Evolutionary conservation across 92 coral and sea anemone species (phyloP), one percentile per base, ranked within the genome.

Genomic region (Porites divaricata): DNA sequence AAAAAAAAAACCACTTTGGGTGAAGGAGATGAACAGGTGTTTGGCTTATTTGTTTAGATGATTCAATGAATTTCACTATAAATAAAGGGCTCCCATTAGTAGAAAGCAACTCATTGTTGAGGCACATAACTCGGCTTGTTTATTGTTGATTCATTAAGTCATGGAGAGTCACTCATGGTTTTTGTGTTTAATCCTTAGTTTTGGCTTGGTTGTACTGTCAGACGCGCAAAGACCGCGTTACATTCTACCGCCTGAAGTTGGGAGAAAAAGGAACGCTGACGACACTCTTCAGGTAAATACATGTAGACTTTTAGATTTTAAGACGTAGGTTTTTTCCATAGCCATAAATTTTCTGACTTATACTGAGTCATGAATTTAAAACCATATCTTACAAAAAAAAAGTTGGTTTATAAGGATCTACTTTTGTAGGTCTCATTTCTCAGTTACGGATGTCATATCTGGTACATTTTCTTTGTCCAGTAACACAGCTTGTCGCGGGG

Each of bases 251-350:
- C 0, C 28, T 13, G 67, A 68, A 53, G 2, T 49, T 19, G 66
- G 61, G 21, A 26, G 67, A 14, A 77, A 77, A 17, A 25, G 56
- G 1, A 56, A 19, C 26, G 35, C 26, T 9, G n/a, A 72, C 9
- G 76, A 50, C 76, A 61, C n/a, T 19, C 51, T 51, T 50, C 50
- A 21, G 76, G 76, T 72, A 72, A 1, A n/a, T n/a, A n/a, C n/a
- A n/a, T n/a, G 8, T 65, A 65, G 10, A 2, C 6, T 51, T 0
- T 6, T n/a, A n/a, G 7, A 11, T 51, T 51, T 51, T 6, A 1
- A 51, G 56, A 51, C 11, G 56, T 51, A n/a, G n/a, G n/a, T n/a
- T n/a, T n/a, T n/a, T n/a, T n/a, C n/a, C n/a, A n/a, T n/a, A n/a
- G n/a, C n/a, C n/a, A n/a, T n/a, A n/a, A n/a, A n/a, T n/a, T n/a